These are phyloP conservation scores for Gymnopithys bicolor DNA, from an alignment of 2,797 vertebrate genomes.

Conservation along the genomic window DNA sequence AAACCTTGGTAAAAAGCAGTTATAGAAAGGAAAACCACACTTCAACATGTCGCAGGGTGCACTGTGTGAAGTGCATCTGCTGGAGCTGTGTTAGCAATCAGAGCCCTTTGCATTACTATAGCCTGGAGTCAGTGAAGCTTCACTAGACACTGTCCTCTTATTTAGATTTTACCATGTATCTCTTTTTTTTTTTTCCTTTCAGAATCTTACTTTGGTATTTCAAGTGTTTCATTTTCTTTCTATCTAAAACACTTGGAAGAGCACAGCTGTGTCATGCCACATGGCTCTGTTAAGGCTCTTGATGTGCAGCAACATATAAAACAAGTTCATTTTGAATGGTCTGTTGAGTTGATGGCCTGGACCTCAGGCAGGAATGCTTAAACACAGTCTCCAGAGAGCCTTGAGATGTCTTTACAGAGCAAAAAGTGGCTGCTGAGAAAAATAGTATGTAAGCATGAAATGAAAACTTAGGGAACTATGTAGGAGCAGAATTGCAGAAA, in stretches of 20 bases:
- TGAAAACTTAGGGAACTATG: not conserved
- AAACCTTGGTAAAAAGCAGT: not conserved
- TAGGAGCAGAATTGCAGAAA: not conserved
- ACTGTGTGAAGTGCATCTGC: not conserved
- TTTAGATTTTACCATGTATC: not conserved
- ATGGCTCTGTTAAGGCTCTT: not conserved
- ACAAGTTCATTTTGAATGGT: conserved; percentile 9
- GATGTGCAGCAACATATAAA: not conserved
- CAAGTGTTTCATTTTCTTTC: not conserved
- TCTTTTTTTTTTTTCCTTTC: not conserved
- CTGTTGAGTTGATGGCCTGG: not conserved
- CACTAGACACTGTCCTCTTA: not conserved
- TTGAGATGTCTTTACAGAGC: not conserved
- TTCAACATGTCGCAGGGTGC: not conserved
- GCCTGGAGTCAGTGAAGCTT: not conserved
- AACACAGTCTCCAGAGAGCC: not conserved
- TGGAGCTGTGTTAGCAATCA: not conserved
- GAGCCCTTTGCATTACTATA: not conserved
- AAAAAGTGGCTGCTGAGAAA: not conserved
- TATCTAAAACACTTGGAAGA: not conserved
- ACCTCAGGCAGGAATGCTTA: not conserved
- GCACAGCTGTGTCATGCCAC: not conserved
- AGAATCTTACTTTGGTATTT: not conserved
- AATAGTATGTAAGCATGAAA: not conserved
- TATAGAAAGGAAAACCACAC: not conserved